phyloP scores from a whole-genome alignment of 1,140 invertebrate genomes.

The Dufourea novaeangliae region DNA sequence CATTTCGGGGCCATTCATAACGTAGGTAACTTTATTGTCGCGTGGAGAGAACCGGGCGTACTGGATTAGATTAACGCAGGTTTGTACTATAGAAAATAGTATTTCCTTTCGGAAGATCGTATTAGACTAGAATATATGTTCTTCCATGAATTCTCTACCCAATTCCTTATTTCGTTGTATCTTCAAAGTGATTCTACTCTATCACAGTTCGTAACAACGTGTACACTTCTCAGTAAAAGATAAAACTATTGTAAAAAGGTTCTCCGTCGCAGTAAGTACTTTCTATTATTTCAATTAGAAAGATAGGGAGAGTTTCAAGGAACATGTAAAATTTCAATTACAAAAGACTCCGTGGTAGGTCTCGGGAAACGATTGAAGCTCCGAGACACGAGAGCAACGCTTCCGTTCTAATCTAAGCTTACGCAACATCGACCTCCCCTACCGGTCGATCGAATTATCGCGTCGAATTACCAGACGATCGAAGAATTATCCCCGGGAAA shows the following conservation, averaged over 20 bases:
- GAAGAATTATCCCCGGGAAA: not conserved
- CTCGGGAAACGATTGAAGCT: not conserved
- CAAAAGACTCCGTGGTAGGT: not conserved
- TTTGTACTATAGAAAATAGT: not conserved
- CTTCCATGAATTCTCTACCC: too few relatives aligned
- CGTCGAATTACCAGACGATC: not conserved
- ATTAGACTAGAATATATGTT: too few relatives aligned
- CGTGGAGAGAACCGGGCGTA: not conserved
- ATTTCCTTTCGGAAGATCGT: not conserved
- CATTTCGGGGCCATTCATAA: constrained; percentile 39
- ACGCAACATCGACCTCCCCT: constrained; percentile 1
- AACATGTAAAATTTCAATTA: constrained; percentile 20
- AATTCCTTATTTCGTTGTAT: too few relatives aligned
- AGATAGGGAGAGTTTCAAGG: not conserved
- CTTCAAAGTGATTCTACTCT: too few relatives aligned
- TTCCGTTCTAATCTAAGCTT: constrained; percentile 10
- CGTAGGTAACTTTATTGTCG: not conserved
- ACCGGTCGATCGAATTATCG: not conserved
- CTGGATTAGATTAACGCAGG: not conserved
- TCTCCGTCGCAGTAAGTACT: not conserved
- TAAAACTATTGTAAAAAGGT: not conserved
- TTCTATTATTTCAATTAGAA: not conserved
- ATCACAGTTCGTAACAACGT: too few relatives aligned
- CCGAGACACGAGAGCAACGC: not conserved
- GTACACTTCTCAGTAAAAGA: too few relatives aligned